Conservation (phyloP, 2,113 vertebrate species). For the Dromas ardeola region DNA sequence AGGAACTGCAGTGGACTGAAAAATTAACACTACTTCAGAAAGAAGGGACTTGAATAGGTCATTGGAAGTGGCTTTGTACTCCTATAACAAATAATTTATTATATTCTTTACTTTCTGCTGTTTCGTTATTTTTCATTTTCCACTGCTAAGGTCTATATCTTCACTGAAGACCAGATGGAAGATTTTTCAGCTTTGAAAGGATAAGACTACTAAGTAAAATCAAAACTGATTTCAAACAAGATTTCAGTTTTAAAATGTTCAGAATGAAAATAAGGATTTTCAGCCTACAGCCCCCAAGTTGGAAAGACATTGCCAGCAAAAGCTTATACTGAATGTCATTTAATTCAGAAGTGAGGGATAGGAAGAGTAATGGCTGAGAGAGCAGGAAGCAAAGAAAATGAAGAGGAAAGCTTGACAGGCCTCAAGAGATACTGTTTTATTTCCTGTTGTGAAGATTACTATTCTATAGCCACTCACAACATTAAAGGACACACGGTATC, state of each 20-base stretch:
- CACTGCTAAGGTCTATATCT: background rate
- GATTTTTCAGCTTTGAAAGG: background rate
- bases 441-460: background rate
- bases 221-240: background rate
- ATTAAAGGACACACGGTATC: background rate
- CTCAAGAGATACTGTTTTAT: background rate
- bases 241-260: background rate
- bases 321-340: background rate
- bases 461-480: background rate
- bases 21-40: background rate
- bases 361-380: background rate
- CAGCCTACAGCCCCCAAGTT: background rate
- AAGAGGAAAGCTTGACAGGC: background rate
- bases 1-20: background rate
- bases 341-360: background rate
- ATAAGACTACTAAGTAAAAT: background rate
- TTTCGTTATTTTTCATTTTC: background rate
- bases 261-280: background rate
- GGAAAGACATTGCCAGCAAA: background rate
- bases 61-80: background rate
- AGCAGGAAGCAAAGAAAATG: background rate
- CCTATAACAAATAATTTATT: background rate
- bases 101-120: background rate
- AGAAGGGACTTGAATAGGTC: background rate
- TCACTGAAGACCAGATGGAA: background rate